Percentiles rank a stretch among this genome's conserved stretches.
These are phyloP conservation scores for Drosophila novamexicana DNA, from an alignment of 1,140 invertebrate genomes.

Conservation along the genomic window DNA sequence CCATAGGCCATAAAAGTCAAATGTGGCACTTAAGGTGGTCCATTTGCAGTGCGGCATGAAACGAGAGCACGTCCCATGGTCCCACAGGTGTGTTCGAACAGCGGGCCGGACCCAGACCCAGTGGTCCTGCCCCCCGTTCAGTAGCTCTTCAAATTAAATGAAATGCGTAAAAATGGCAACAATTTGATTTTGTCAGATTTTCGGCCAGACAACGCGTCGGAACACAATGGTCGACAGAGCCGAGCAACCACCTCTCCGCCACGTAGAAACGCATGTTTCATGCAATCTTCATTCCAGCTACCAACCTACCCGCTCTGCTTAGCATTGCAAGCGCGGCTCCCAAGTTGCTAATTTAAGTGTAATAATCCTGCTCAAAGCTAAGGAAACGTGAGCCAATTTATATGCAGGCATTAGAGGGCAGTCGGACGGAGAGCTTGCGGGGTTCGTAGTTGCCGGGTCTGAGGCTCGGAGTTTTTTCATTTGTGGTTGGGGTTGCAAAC, in stretches of 20 bases:
- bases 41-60: constrained; percentile 51
- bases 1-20: constrained; percentile 71
- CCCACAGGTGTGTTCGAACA: constrained; percentile 69
- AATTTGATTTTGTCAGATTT: constrained; percentile 83
- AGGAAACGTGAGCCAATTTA: constrained; percentile 82
- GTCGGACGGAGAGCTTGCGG: constrained; percentile 18
- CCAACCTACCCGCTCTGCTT: not conserved
- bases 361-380: constrained; percentile 80
- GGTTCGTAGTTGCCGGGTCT: constrained; percentile 1
- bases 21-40: constrained; percentile 81
- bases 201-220: constrained; percentile 47
- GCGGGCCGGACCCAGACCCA: not conserved
- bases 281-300: constrained; percentile 47
- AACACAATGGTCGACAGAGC: constrained; percentile 8
- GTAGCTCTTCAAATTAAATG: constrained; percentile 79
- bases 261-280: constrained; percentile 67
- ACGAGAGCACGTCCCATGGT: constrained; percentile 32
- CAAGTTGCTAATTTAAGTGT: constrained; percentile 83
- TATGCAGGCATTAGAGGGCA: constrained; percentile 74
- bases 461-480: not conserved
- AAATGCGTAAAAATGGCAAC: constrained; percentile 83
- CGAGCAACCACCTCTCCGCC: constrained; percentile 3
- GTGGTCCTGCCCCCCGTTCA: constrained; percentile 4
- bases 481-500: constrained; percentile 22
- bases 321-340: constrained; percentile 71